Base-by-base conservation (phyloP, 2,797 vertebrate species). In the Sternarchorhynchus goeldii region DNA sequence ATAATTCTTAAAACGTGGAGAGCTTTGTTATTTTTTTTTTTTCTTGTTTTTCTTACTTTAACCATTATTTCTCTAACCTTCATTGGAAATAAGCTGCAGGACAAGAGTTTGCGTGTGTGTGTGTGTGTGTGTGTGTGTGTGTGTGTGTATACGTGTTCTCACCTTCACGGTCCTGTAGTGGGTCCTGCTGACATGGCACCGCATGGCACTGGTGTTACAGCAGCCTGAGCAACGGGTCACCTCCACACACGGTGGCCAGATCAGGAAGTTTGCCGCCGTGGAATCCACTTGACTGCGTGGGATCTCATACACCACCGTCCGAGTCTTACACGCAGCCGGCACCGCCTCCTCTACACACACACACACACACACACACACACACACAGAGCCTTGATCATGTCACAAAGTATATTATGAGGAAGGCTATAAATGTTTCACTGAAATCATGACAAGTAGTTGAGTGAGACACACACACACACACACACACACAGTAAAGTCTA, bases 241-340 rank as follows among this genome's bases (percentile, higher is more conserved):
- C 92, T 99, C 97, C 76, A 99, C 97, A 0, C 97, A 98, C 1
- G 96, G 94, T 0, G 97, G 97, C 97, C 97, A 98, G 88, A 99
- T 94, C 89, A 98, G 93, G 89, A 99, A 98, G 90, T 98, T 99
- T 86, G 96, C 96, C 0, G 97, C 95, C 3, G 96, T 96, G 87
- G 96, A 90, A 85, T 99, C 97, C 59, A 99, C 96, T 91, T 96
- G 95, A 87, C 96, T 95, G 86, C 97, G 93, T 82, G 97, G 96
- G 87, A 99, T 98, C 94, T 99, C 96, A 0, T 97, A 97, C 81
- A 97, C 95, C 81, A 94, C 93, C 0, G 95, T 97, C 73, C 96
- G 93, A 7, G 96, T 95, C 90, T 96, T 96, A 85, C 97, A 99
- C 83, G 91, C 90, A 0, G 96, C 97, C 0, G 95, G 96, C 82